Conservation (phyloP, 1,140 invertebrate species). For the Lethocerus indicus region DNA sequence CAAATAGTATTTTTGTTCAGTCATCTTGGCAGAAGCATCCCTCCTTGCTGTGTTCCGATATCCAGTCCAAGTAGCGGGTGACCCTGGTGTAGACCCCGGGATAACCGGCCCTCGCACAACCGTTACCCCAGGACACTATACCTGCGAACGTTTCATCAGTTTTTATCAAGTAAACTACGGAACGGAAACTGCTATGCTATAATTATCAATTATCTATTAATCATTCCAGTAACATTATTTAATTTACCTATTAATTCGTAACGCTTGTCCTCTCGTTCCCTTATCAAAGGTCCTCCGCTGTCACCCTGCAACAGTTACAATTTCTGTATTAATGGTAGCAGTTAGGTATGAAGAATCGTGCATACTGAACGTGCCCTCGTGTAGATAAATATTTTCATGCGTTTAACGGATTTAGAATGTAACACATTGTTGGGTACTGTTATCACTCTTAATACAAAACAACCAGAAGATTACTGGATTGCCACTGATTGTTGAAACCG, state of each 20-base stretch:
- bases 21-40: conserved; percentile 42
- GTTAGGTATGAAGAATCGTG: background rate
- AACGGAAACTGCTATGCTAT: too few relatives aligned
- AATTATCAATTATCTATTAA: too few relatives aligned
- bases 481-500: background rate
- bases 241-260: conserved; percentile 60
- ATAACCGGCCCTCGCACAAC: conserved; percentile 51
- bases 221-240: too few relatives aligned
- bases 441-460: background rate
- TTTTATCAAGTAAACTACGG: too few relatives aligned
- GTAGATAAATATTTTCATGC: background rate
- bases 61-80: conserved; percentile 58
- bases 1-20: too few relatives aligned
- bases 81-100: conserved; percentile 69
- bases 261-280: conserved; percentile 47
- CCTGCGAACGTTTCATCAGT: too few relatives aligned
- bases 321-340: background rate
- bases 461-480: background rate
- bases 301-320: conserved; percentile 49
- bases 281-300: conserved; percentile 73
- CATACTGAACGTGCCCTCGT: background rate
- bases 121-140: conserved; percentile 43
- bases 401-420: background rate
- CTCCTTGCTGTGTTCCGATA: conserved; percentile 48
- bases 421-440: background rate